Base-by-base conservation (phyloP, 2,888 invertebrate genomes). In the Deilephila porcellus region DNA sequence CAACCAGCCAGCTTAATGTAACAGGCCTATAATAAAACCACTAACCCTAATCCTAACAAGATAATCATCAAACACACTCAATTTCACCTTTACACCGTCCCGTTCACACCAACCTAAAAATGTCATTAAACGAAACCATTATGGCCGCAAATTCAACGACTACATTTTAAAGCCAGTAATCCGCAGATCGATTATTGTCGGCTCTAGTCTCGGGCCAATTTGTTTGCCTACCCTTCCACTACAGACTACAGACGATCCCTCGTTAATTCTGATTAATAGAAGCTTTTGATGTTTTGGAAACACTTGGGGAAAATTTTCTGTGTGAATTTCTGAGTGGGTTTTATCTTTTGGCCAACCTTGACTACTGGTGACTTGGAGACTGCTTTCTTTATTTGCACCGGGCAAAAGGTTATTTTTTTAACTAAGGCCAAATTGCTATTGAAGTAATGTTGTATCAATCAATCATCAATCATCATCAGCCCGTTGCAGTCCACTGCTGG, bases 221-320 rank as follows among this genome's bases (percentile, higher is more conserved):
- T 67, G 52, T 52, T 67, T 67, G 67, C 20, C 32, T 32, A 32
- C 19, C 29, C 25, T 7, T 1, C 60, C 11, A 11, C 34, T 20
- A 63, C 34, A 37, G 63, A 19, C n/a, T 45, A 11, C 37, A 20
- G 25, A 25, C n/a, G 45, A 45, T 45, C 14, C 64, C 64, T 52
- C 45, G 45, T 67, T 67, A 67, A 67, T 45, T 20, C 64, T 67
- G 64, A 67, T 67, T 67, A 45, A 67, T 67, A 20, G 64, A 34
- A 5, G 56, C 45, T 45, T 56, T n/a, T 45, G 64, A 45, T 45
- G 45, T 20, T 67, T 45, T 45, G 37, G 45, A 20, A n/a, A 37
- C 19, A 20, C 64, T 8, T n/a, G 8, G 20, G 11, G 20, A 20
- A 17, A 45, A 67, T 64, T 53, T 53, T 0, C 56, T 45, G 45